Base-by-base conservation (phyloP, 2,797 vertebrate genomes). In the Chelon auratus region DNA sequence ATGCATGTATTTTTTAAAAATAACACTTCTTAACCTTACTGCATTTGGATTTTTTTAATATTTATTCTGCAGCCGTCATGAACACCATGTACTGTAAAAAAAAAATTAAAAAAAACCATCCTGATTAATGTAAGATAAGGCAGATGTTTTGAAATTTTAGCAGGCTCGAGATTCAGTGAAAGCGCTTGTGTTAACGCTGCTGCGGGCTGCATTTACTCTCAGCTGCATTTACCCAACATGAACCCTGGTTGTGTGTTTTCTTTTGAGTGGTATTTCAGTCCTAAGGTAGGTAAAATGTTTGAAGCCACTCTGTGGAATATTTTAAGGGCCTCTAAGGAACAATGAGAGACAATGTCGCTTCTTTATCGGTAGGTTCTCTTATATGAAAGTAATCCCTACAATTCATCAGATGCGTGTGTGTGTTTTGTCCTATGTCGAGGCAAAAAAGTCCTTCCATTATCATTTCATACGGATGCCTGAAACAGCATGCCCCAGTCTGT, bases 401-500 rank as follows among this genome's bases (percentile, higher is more conserved):
- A 65, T n/a, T 68, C 53, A 47, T 53, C 12, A 24, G 30, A 47
- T 61, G 48, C 43, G 54, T 72, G 56, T 83, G 59, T 45, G 12
- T 24, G 8, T 71, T 8, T 73, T 56, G 50, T 18, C 24, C 20
- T 26, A 72, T 62, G 53, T 70, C 66, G 75, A 83, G 54, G 82
- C 24, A 26, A 78, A 89, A 78, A 67, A 87, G 79, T 53, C 48
- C 66, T 76, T 61, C 82, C 72, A 80, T 86, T 83, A 83, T 87
- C 78, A 85, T 88, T 88, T 91, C 85, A 86, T 87, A 79, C 8
- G 40, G 63, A 87, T 82, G 82, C 82, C 86, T 90, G 87, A 89
- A 91, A 87, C 91, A 92, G 90, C 85, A 83, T 83, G 87, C 72
- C 89, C 86, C 87, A 89, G 77, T 90, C 91, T 89, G 83, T 90